phyloP scores from a whole-genome alignment of 1,140 invertebrate genomes.

The Dendroctonus valens region DNA sequence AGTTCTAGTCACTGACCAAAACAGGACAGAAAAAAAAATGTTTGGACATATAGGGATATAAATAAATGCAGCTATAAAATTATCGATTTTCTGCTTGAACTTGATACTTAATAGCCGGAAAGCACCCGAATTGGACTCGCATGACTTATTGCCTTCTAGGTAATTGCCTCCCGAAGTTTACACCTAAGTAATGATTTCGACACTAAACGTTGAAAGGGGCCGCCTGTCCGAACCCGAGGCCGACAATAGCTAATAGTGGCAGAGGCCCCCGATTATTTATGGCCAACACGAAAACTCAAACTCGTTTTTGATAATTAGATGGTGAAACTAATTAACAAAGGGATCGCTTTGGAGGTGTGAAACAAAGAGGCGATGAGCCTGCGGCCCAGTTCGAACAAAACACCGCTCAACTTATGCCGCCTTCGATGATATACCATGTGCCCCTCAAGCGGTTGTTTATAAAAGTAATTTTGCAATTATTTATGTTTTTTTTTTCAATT shows the following conservation, averaged over 20 bases:
- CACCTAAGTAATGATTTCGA: conserved; percentile 54
- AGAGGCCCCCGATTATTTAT: conserved; percentile 45
- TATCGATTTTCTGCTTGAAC: conserved; percentile 25
- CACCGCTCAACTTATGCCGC: too few species aligned
- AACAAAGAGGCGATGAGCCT: conserved; percentile 46
- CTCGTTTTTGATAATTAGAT: conserved; percentile 49
- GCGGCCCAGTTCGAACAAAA: not conserved
- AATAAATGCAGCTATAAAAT: not conserved
- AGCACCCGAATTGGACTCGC: conserved; percentile 25
- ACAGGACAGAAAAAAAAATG: too few species aligned
- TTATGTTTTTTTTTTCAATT: too few species aligned
- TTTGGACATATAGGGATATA: too few species aligned
- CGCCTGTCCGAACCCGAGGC: conserved; percentile 37
- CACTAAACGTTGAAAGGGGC: conserved; percentile 50
- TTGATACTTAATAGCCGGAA: conserved; percentile 17
- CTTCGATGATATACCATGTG: too few species aligned
- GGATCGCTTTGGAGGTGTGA: conserved; percentile 48
- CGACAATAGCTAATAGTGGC: conserved; percentile 31
- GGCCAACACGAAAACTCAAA: conserved; percentile 48
- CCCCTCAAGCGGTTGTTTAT: too few species aligned
- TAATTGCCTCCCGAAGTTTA: conserved; percentile 51
- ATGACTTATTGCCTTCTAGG: conserved; percentile 35
- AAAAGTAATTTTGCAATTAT: too few species aligned
- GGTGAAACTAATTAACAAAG: conserved; percentile 52
- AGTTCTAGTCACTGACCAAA: too few species aligned